Evolutionary conservation across 2,797 vertebrate species (phyloP).

Genomic region (Decapterus maruadsi): DNA sequence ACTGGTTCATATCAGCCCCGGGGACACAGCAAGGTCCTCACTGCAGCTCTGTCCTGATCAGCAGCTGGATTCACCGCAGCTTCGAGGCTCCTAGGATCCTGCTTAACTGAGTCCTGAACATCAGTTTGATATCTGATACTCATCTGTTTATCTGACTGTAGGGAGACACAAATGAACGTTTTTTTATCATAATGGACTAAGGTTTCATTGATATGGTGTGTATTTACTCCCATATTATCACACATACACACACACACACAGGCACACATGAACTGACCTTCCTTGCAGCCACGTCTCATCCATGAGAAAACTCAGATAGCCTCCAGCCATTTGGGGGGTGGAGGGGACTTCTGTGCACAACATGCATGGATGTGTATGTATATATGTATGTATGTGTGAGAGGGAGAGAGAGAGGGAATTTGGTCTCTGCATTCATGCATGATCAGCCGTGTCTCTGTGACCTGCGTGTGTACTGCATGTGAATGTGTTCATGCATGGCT

Average conservation of each 20-base stretch:
- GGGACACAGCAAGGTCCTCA: background rate
- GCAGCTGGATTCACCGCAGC: conserved; percentile 10
- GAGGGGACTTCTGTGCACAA: background rate
- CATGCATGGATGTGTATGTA: conserved; percentile 47
- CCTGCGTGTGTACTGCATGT: conserved; percentile 54
- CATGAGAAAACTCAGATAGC: conserved; percentile 56
- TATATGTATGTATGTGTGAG: background rate
- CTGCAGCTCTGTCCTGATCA: background rate
- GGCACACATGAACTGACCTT: conserved; percentile 17
- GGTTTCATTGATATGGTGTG: no score
- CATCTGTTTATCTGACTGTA: background rate
- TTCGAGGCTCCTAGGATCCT: conserved; percentile 2
- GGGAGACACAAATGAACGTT: no score
- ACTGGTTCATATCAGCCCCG: background rate
- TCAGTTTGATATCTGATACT: background rate
- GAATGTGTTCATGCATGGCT: conserved; percentile 52
- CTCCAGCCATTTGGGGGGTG: conserved; percentile 50
- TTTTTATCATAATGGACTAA: no score
- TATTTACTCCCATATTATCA: no score
- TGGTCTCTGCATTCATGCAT: conserved; percentile 50
- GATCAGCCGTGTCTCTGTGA: conserved; percentile 44
- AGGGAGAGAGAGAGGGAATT: conserved; percentile 4
- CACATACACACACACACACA: background rate
- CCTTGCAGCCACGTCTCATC: conserved; percentile 47
- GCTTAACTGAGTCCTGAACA: background rate